Percentiles rank a stretch among this genome's conserved stretches.
phyloP scores from a whole-genome alignment of 2,797 vertebrate species.

The Cottoperca gobio region DNA sequence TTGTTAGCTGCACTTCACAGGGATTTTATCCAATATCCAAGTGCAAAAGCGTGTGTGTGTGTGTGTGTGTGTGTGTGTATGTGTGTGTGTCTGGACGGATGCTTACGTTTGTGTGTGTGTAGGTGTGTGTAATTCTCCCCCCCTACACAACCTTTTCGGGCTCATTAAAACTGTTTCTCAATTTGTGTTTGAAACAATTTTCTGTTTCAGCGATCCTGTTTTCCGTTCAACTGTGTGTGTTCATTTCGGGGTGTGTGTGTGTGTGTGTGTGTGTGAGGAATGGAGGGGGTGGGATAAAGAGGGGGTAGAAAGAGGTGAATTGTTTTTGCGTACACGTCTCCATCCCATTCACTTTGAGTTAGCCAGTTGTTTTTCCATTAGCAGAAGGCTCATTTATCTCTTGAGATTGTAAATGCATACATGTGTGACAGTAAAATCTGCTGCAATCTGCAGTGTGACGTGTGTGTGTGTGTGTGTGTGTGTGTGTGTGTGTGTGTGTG shows the following conservation, averaged over 20 bases:
- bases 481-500: conserved; percentile 17
- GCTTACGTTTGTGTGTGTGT: conserved; percentile 11
- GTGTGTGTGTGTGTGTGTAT: conserved; percentile 25
- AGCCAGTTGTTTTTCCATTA: conserved; percentile 61
- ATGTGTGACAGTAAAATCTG: conserved; percentile 73
- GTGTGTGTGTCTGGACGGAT: conserved; percentile 13
- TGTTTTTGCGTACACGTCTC: conserved; percentile 33
- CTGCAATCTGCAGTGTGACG: conserved; percentile 39
- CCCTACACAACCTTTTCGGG: conserved; percentile 63
- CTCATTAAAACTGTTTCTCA: conserved; percentile 71
- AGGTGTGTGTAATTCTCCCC: conserved; percentile 46
- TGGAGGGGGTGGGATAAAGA: not conserved
- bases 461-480: conserved; percentile 5
- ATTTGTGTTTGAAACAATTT: conserved; percentile 68
- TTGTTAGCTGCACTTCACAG: conserved; percentile 51
- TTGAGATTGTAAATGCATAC: conserved; percentile 70
- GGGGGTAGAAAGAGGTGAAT: conserved; percentile 15
- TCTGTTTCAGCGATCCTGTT: conserved; percentile 61
- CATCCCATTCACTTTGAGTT: conserved; percentile 51
- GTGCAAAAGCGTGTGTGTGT: conserved; percentile 19
- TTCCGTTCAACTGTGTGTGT: conserved; percentile 29
- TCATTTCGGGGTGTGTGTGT: not conserved
- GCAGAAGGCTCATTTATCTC: conserved; percentile 69
- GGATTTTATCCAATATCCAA: conserved; percentile 30
- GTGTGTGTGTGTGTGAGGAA: not conserved